Evolutionary conservation across 2,113 vertebrate species (phyloP).

Genomic region (Chaetops frenatus): DNA sequence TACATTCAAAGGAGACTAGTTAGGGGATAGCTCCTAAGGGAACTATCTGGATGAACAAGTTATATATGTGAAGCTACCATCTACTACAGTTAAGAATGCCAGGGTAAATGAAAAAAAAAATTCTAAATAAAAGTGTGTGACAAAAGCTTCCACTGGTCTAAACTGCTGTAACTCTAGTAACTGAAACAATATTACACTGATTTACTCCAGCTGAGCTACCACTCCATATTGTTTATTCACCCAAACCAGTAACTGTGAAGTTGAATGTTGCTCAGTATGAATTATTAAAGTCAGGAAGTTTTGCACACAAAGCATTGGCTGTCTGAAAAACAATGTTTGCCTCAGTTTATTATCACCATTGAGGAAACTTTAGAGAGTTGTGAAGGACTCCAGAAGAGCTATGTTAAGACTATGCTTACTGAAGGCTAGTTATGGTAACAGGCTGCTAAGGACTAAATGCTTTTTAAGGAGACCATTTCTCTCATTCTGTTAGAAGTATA

Average conservation of each 20-base stretch:
- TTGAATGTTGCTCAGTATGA: background rate
- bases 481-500: background rate
- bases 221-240: background rate
- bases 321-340: background rate
- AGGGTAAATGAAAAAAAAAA: background rate
- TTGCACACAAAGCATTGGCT: background rate
- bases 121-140: background rate
- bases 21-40: background rate
- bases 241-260: background rate
- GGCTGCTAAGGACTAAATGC: background rate
- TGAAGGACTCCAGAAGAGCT: background rate
- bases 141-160: background rate
- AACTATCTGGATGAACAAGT: background rate
- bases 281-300: constrained; percentile 4
- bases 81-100: background rate
- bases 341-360: background rate
- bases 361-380: background rate
- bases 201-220: background rate
- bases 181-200: background rate
- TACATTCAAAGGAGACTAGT: background rate
- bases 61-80: background rate
- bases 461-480: background rate
- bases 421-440: background rate
- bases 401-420: background rate
- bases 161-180: background rate